phyloP scores from a whole-genome alignment of 2,888 invertebrate species.

The Ephialtes manifestator region DNA sequence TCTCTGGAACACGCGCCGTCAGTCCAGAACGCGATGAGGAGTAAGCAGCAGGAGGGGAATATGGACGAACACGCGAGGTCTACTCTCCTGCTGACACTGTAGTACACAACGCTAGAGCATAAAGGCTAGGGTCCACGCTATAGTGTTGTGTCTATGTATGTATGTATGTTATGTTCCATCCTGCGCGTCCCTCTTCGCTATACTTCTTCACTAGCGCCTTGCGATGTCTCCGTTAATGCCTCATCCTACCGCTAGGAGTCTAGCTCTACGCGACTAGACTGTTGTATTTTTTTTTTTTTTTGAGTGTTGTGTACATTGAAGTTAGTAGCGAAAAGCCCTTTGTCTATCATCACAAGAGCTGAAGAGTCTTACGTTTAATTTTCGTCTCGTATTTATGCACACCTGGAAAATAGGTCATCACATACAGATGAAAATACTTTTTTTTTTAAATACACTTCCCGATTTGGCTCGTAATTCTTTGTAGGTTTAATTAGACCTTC shows the following conservation, averaged over 20 bases:
- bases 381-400: no score
- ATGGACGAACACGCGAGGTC: conserved; percentile 33
- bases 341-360: no score
- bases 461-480: no score
- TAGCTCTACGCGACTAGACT: background rate
- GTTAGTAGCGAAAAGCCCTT: background rate
- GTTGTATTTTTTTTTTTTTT: background rate
- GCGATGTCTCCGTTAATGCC: background rate
- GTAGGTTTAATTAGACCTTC: no score
- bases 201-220: background rate
- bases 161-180: background rate
- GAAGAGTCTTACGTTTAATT: no score
- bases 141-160: background rate
- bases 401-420: no score
- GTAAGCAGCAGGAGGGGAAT: conserved; percentile 30
- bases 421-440: no score
- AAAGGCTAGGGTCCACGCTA: conserved; percentile 24
- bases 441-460: no score
- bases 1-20: conserved; percentile 59
- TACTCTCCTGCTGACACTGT: conserved; percentile 47
- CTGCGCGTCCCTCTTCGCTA: conserved; percentile 4
- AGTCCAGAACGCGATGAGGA: background rate
- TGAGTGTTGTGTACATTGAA: no score
- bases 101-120: background rate
- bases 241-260: background rate